Conservation (phyloP, 2,113 vertebrate genomes). For the Tachuris rubrigastra region DNA sequence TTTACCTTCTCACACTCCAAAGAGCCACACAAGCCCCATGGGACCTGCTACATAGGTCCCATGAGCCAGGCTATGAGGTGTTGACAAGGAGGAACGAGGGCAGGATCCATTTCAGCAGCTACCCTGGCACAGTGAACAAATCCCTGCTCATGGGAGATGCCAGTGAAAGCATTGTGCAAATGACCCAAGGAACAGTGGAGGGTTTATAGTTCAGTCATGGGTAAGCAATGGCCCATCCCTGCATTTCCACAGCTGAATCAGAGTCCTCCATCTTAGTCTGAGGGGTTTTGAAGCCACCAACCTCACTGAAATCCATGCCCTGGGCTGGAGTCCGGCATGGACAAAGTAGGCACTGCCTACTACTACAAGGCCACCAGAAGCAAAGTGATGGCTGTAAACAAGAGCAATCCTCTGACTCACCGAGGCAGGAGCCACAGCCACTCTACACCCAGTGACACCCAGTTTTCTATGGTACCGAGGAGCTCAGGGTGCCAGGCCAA, state of each 20-base stretch:
- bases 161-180: accelerated
- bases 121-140: not conserved
- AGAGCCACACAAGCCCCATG: accelerated
- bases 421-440: not conserved
- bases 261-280: accelerated
- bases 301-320: not conserved
- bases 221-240: not conserved
- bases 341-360: not conserved
- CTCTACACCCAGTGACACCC: not conserved
- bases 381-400: not conserved
- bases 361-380: accelerated
- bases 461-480: accelerated
- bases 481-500: not conserved
- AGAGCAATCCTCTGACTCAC: not conserved
- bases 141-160: accelerated
- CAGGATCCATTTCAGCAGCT: not conserved
- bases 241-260: accelerated
- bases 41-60: not conserved
- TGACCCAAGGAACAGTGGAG: accelerated
- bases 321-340: accelerated
- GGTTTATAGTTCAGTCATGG: not conserved
- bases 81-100: accelerated
- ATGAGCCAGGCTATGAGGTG: not conserved
- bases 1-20: not conserved
- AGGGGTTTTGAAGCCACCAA: not conserved